These are phyloP conservation scores for Corapipo altera DNA, from an alignment of 2,113 vertebrate genomes.

Conservation along the genomic window DNA sequence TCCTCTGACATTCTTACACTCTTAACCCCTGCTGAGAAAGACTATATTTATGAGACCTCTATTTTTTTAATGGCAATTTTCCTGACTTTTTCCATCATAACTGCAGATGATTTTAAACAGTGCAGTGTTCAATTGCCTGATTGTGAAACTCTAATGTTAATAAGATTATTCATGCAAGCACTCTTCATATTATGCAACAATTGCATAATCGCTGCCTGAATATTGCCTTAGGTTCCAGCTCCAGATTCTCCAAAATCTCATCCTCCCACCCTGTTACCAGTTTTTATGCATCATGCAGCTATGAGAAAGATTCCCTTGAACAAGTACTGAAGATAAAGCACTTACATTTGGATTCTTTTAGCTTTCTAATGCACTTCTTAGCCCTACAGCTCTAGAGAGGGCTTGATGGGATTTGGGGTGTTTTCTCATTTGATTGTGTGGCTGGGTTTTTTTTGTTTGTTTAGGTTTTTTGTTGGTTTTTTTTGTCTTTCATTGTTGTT, in stretches of 20 bases:
- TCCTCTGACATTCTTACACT: not conserved
- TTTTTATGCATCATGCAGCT: not conserved
- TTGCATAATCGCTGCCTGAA: slow-evolving; percentile 26
- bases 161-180: slow-evolving; percentile 20
- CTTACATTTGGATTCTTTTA: not conserved
- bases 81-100: not conserved
- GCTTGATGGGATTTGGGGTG: not conserved
- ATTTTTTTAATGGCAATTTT: not conserved
- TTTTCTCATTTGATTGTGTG: not conserved
- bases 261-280: not conserved
- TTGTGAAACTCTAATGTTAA: slow-evolving; percentile 28
- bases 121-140: not conserved
- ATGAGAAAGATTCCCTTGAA: not conserved
- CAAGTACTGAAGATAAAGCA: not conserved
- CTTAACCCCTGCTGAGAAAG: not conserved
- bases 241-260: not conserved
- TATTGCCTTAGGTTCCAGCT: slow-evolving; percentile 27
- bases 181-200: not conserved
- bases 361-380: not conserved
- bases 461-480: too few species aligned
- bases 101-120: not conserved
- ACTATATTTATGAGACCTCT: not conserved
- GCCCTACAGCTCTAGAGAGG: not conserved
- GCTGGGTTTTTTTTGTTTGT: not conserved
- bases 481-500: not conserved